Percentiles rank a stretch among this genome's conserved stretches.
phyloP scores from a whole-genome alignment of 2,797 vertebrate species.

The Babyrousa celebensis region DNA sequence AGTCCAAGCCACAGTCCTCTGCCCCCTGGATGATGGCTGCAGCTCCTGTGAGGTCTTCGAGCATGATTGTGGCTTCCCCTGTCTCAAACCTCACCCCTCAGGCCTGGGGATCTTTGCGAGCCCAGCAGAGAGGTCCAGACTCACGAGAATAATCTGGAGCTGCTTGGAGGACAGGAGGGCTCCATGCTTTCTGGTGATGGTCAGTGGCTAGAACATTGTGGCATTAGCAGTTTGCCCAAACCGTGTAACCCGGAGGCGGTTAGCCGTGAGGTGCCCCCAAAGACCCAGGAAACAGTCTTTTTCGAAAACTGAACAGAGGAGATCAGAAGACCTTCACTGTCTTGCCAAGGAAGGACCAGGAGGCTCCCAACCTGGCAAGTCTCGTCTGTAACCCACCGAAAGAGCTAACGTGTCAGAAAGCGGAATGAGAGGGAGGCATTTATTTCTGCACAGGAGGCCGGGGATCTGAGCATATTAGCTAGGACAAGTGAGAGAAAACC shows the following conservation, averaged over 20 bases:
- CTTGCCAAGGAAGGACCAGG: neutral
- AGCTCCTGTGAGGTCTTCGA: neutral
- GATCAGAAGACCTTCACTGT: neutral
- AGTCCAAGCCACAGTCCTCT: neutral
- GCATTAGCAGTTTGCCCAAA: neutral
- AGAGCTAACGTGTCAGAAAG: neutral
- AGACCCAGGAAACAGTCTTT: neutral
- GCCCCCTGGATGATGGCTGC: fast-evolving
- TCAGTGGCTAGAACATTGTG: neutral
- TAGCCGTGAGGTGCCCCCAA: neutral
- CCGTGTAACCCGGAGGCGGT: neutral
- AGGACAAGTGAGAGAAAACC: neutral
- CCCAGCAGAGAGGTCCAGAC: neutral
- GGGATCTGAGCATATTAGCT: neutral
- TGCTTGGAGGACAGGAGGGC: neutral
- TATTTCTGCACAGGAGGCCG: neutral
- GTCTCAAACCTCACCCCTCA: fast-evolving
- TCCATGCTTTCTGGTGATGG: neutral
- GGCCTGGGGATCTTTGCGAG: neutral
- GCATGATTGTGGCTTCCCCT: fast-evolving
- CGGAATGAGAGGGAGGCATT: neutral
- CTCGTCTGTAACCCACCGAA: neutral
- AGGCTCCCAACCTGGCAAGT: neutral
- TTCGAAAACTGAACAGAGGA: neutral
- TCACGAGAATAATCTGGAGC: neutral